These are phyloP conservation scores for Auanema sp. DNA, from an alignment of 2,888 invertebrate species.

Conservation along the genomic window DNA sequence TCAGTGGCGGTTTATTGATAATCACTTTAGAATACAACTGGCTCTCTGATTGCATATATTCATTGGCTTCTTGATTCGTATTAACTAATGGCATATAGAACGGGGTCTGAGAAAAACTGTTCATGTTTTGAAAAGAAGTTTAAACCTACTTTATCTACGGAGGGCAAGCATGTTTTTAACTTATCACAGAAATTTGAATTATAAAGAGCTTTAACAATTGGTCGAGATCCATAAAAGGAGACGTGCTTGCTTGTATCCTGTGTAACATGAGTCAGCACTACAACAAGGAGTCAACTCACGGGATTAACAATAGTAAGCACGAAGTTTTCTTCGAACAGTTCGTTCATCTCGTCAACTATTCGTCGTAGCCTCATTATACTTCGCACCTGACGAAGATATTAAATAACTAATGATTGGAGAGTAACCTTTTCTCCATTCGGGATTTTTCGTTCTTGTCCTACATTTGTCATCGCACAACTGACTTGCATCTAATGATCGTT, in stretches of 20 bases:
- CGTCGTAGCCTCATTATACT: neutral
- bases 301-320: neutral
- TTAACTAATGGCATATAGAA: conserved; percentile 11
- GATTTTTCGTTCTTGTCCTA: neutral
- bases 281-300: neutral
- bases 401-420: neutral
- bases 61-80: neutral
- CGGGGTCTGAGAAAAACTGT: neutral
- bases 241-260: conserved; percentile 10
- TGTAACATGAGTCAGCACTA: neutral
- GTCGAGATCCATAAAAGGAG: conserved; percentile 10
- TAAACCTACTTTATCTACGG: neutral
- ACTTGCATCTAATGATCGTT: no score
- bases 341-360: conserved; percentile 4
- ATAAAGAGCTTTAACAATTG: conserved; percentile 1
- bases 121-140: no score
- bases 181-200: neutral
- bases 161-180: neutral
- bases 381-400: neutral
- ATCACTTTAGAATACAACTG: conserved; percentile 6
- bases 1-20: neutral
- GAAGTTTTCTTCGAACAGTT: neutral
- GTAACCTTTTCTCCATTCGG: conserved; percentile 6
- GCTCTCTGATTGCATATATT: conserved; percentile 1
- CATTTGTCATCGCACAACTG: no score